Conservation (phyloP, 2,113 vertebrate genomes). For the Hucho hucho region DNA sequence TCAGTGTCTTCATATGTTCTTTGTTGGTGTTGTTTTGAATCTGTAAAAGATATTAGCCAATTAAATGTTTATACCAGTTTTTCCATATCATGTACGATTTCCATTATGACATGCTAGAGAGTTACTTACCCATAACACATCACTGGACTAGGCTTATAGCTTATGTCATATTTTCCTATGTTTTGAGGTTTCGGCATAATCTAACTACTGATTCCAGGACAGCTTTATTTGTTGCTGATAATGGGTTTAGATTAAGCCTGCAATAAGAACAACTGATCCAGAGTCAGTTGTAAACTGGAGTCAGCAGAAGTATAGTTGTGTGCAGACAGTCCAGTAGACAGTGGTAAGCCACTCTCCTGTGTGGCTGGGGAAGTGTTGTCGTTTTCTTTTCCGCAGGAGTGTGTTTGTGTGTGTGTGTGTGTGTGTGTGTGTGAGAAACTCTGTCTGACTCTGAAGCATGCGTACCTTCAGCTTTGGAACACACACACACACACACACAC, state of each 20-base stretch:
- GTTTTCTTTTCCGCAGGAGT: not conserved
- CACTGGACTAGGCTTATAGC: too few relatives aligned
- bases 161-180: not conserved
- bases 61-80: too few relatives aligned
- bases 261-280: conserved; percentile 30
- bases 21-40: not conserved
- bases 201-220: not conserved
- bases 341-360: not conserved
- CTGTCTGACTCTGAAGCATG: conserved; percentile 40
- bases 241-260: conserved; percentile 43
- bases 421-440: conserved; percentile 23
- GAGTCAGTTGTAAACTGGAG: not conserved
- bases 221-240: conserved; percentile 22
- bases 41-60: too few relatives aligned
- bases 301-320: not conserved
- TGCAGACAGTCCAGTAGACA: not conserved
- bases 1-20: not conserved
- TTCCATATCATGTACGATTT: too few relatives aligned
- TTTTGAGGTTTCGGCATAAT: too few relatives aligned
- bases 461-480: conserved; percentile 14
- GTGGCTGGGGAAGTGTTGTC: not conserved
- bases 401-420: not conserved
- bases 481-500: not conserved
- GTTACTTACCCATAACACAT: too few relatives aligned
- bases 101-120: too few relatives aligned